Conservation (phyloP, 2,113 vertebrate species). For the Gobius niger region DNA sequence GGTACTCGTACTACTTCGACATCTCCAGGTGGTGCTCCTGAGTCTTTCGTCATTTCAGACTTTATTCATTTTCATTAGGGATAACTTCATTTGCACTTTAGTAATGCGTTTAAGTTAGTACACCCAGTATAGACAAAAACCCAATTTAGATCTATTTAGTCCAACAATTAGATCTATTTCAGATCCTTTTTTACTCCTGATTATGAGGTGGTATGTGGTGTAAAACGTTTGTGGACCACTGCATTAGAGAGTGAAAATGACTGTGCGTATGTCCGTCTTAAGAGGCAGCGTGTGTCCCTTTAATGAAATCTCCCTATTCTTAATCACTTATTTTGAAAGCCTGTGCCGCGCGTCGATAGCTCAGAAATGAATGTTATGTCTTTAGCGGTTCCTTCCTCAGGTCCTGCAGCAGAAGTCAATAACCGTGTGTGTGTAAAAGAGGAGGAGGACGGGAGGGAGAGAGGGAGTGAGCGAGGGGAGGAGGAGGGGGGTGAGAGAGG, state of each 20-base stretch:
- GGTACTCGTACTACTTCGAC: no score
- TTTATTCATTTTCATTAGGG: no score
- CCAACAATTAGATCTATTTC: no score
- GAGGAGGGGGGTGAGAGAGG: constrained; percentile 74
- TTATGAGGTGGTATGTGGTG: no score
- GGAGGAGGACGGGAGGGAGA: neutral
- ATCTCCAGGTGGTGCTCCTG: no score
- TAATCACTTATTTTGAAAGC: constrained; percentile 71
- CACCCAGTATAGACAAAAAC: no score
- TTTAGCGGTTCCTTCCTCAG: constrained; percentile 76
- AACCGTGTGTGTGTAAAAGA: constrained; percentile 43
- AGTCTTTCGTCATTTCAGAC: no score
- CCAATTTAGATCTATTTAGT: no score
- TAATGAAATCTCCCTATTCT: constrained; percentile 58
- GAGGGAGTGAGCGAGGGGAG: constrained; percentile 44
- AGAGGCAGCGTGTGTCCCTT: constrained; percentile 45
- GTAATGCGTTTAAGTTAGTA: no score
- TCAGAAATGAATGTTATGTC: constrained; percentile 70
- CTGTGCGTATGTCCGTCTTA: constrained; percentile 34
- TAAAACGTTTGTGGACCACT: no score
- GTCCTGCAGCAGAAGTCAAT: constrained; percentile 79
- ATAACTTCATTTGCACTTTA: no score
- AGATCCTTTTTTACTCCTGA: no score
- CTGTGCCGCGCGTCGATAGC: constrained; percentile 60
- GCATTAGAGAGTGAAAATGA: constrained; percentile 19